Base-by-base conservation (phyloP, 2,888 invertebrate species). In the Eremobia ochroleuca region DNA sequence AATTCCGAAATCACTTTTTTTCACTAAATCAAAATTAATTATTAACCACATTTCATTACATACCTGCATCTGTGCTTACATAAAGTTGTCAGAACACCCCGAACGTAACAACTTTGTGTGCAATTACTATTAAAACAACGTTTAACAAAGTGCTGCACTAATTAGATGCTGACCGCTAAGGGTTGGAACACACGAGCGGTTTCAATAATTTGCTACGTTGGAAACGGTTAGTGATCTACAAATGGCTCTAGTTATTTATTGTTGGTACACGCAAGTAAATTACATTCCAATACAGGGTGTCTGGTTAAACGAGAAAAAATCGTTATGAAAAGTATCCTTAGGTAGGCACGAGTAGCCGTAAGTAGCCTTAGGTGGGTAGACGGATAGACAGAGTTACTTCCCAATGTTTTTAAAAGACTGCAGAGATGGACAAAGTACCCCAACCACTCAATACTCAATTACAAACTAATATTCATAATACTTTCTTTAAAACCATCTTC, bases 111-210 rank as follows among this genome's bases (percentile, higher is more conserved):
- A 40, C 40, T 79, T 31, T 59, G 59, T 49, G 31, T 43, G 49
- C 40, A 49, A 59, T 49, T 76, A 49, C 34, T 31, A 79, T 49
- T 59, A 34, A 79, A 77, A 79, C 79, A 77, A 79, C 67, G 67
- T 78, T 58, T 78, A 78, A 78, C 37, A 46, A 49, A 4, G 40
- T n/a, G 21, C 28, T 34, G 21, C 21, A n/a, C 61, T 75, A 77
- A 62, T 75, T 77, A 75, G 5, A 31, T 40, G 49, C 61, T 62
- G 15, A 31, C n/a, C 31, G n/a, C 40, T 62, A 52, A 77, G 15
- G 31, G 40, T 2, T 15, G 15, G 49, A 18, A 2, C 40, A 61
- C 31, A 43, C 52, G n/a, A 25, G 40, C 9, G 8, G 49, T 61
- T 37, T 18, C 25, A 25, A 55, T 73, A 25, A 55, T 73, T 43